Evolutionary conservation across 2,888 invertebrate species (phyloP).

Genomic region (Spilarctia lutea): DNA sequence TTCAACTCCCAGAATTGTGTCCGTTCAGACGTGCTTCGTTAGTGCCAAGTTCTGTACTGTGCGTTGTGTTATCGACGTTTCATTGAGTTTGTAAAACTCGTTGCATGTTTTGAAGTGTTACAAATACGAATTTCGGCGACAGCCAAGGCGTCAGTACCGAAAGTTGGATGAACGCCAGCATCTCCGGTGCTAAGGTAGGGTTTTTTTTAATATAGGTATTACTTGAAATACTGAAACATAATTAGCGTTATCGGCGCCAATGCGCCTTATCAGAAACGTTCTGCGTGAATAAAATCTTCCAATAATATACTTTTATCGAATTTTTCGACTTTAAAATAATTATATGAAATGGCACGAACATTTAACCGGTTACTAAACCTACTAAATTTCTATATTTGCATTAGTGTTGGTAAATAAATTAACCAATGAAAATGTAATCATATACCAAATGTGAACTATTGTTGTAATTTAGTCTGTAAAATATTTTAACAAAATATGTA

Average conservation of each 20-base stretch:
- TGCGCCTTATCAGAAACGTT: constrained; percentile 66
- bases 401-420: background rate
- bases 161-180: constrained; percentile 85
- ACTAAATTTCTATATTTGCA: background rate
- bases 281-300: constrained; percentile 59
- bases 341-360: background rate
- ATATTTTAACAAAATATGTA: constrained; percentile 22
- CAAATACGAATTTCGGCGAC: constrained; percentile 76
- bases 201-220: constrained; percentile 57
- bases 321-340: constrained; percentile 20
- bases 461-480: constrained; percentile 7
- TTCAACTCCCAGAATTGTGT: constrained; percentile 63
- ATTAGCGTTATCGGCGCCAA: constrained; percentile 64
- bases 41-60: constrained; percentile 70
- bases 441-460: constrained; percentile 11
- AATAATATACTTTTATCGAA: constrained; percentile 59
- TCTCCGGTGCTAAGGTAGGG: constrained; percentile 81
- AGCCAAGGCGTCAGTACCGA: constrained; percentile 76
- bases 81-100: constrained; percentile 63
- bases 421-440: background rate
- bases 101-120: constrained; percentile 68
- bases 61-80: constrained; percentile 59
- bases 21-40: constrained; percentile 70
- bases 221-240: constrained; percentile 50
- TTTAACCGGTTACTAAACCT: background rate